Evolutionary conservation across 1,140 invertebrate genomes (phyloP).

Genomic region (Drosophila trapezifrons): DNA sequence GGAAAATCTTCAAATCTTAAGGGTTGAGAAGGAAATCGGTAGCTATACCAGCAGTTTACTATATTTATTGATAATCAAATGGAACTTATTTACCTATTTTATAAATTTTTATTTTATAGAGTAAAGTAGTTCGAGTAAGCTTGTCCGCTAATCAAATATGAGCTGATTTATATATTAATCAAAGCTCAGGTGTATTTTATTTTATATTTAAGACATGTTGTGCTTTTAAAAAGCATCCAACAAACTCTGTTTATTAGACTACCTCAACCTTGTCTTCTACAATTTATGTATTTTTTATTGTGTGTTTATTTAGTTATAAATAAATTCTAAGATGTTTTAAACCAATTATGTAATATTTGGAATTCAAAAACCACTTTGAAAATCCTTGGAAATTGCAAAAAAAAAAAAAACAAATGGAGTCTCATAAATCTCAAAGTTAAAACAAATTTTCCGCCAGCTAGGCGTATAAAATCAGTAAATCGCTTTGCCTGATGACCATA

Average conservation of each 20-base stretch:
- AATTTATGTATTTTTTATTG: too few relatives aligned
- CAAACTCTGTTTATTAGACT: too few relatives aligned
- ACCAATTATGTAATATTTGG: background rate
- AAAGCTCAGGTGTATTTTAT: too few relatives aligned
- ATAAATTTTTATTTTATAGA: too few relatives aligned
- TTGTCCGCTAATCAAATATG: too few relatives aligned
- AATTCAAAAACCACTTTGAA: background rate
- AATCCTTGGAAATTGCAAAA: background rate
- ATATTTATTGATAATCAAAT: background rate
- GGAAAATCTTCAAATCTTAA: slow-evolving; percentile 13
- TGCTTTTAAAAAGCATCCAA: too few relatives aligned
- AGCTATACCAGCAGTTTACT: background rate
- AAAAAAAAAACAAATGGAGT: slow-evolving; percentile 8
- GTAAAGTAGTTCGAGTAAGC: too few relatives aligned
- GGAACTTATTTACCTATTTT: too few relatives aligned
- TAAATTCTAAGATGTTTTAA: background rate
- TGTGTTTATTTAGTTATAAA: background rate
- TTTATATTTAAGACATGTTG: too few relatives aligned
- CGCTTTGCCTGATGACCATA: slow-evolving; percentile 41
- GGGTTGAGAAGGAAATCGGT: slow-evolving; percentile 4
- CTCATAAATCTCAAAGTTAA: slow-evolving; percentile 17
- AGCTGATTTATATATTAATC: too few relatives aligned
- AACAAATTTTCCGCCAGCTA: slow-evolving; percentile 55
- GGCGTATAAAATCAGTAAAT: slow-evolving; percentile 57
- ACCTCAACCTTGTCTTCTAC: too few relatives aligned